Conservation (phyloP, 2,113 vertebrate genomes). For the Vimba vimba region DNA sequence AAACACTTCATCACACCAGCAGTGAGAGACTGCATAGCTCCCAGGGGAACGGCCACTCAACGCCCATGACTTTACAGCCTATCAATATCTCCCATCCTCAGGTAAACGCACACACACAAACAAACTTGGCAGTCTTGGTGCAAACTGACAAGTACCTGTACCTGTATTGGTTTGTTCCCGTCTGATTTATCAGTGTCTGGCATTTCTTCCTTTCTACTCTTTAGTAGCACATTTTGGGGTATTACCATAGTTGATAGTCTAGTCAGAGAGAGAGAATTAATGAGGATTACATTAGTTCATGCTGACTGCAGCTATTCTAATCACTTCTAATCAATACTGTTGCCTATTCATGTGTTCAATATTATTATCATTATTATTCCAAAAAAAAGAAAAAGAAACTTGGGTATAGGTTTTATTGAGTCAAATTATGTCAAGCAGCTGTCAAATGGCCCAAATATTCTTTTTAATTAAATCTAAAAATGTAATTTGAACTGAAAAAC, state of each 20-base stretch:
- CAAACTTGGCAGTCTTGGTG: neutral
- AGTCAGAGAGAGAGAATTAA: conserved; percentile 3
- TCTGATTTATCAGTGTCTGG: neutral
- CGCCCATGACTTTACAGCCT: conserved; percentile 21
- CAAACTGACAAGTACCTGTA: neutral
- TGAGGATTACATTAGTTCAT: conserved; percentile 6
- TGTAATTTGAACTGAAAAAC: too few species aligned
- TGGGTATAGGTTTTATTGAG: too few species aligned
- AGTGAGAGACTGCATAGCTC: conserved; percentile 29
- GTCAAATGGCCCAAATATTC: too few species aligned
- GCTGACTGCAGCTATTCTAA: conserved; percentile 3
- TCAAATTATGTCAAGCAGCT: too few species aligned
- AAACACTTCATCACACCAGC: conserved; percentile 25
- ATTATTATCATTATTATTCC: too few species aligned
- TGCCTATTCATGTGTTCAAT: neutral
- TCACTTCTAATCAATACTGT: conserved; percentile 20
- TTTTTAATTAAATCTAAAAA: too few species aligned
- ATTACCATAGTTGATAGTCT: conserved; percentile 1
- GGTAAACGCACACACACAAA: conserved; percentile 19
- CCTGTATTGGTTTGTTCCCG: neutral
- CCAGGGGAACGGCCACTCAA: conserved; percentile 13
- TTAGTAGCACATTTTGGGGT: neutral
- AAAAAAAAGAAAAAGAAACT: too few species aligned
- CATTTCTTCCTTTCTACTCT: neutral
- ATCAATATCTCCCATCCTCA: conserved; percentile 35